Conservation (phyloP, 2,888 invertebrate genomes). For the Calephelis perditalis region DNA sequence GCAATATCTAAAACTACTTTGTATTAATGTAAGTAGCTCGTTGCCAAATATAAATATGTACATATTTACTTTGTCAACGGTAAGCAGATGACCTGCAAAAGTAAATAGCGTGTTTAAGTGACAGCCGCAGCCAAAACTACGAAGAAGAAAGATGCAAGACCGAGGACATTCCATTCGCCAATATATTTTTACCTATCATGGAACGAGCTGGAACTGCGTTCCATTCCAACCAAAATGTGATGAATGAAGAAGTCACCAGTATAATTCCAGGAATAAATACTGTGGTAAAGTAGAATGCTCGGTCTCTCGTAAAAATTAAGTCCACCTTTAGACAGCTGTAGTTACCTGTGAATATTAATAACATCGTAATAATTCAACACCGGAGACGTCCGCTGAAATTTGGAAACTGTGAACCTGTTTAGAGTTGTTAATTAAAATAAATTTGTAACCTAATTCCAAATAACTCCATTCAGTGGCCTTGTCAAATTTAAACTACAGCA, state of each 20-base stretch:
- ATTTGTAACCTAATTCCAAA: slow-evolving; percentile 51
- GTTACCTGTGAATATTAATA: slow-evolving; percentile 83
- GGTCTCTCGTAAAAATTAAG: slow-evolving; percentile 91
- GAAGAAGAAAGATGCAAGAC: slow-evolving; percentile 57
- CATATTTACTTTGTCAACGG: slow-evolving; percentile 45
- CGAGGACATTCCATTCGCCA: slow-evolving; percentile 59
- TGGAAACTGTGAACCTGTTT: slow-evolving; percentile 27
- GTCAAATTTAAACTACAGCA: slow-evolving; percentile 52
- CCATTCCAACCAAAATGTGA: slow-evolving; percentile 95
- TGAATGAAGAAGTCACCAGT: slow-evolving; percentile 90
- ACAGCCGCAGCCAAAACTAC: slow-evolving; percentile 68
- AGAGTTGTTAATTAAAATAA: slow-evolving; percentile 11
- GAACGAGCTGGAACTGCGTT: slow-evolving; percentile 93
- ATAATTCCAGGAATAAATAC: slow-evolving; percentile 94
- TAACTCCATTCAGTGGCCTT: slow-evolving; percentile 78
- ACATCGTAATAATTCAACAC: slow-evolving; percentile 43
- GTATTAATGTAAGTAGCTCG: slow-evolving; percentile 37
- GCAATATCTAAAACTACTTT: slow-evolving; percentile 59
- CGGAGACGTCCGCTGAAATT: slow-evolving; percentile 31
- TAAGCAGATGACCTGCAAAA: slow-evolving; percentile 56
- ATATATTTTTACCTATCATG: slow-evolving; percentile 86
- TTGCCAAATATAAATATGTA: slow-evolving; percentile 32
- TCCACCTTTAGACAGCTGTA: slow-evolving; percentile 93
- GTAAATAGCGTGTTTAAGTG: slow-evolving; percentile 58
- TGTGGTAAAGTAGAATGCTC: slow-evolving; percentile 94